Percentiles rank a stretch among this genome's conserved stretches.
These are phyloP conservation scores for Hoplias malabaricus DNA, from an alignment of 2,113 vertebrate species.

Conservation along the genomic window DNA sequence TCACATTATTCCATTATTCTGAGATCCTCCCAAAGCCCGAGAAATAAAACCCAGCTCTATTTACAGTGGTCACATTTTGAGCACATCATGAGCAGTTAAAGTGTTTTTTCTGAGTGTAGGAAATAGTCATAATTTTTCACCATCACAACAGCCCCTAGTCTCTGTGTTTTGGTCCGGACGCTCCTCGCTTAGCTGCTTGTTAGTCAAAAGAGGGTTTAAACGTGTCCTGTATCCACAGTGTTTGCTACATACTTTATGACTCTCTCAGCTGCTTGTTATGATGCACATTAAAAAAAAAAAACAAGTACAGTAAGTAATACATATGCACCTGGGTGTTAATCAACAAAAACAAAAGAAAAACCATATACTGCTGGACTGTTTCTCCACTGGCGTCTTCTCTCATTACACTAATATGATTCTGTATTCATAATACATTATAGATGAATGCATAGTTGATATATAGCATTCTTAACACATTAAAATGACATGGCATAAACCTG, in stretches of 20 bases:
- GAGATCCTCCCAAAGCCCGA: neutral
- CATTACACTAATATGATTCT: too few relatives aligned
- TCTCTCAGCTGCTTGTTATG: neutral
- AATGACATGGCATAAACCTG: too few relatives aligned
- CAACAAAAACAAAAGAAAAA: neutral
- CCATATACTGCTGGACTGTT: neutral
- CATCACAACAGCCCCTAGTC: too few relatives aligned
- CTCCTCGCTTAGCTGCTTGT: slow-evolving; percentile 73
- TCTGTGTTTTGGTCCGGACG: slow-evolving; percentile 44
- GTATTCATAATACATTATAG: too few relatives aligned
- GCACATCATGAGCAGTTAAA: too few relatives aligned
- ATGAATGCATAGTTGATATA: too few relatives aligned
- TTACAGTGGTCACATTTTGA: slow-evolving; percentile 30
- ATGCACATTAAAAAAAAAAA: neutral
- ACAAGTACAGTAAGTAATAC: too few relatives aligned
- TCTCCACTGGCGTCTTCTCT: neutral
- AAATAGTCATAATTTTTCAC: too few relatives aligned
- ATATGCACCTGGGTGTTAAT: neutral
- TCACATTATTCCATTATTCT: slow-evolving; percentile 18
- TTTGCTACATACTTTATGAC: slow-evolving; percentile 79
- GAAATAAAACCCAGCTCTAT: slow-evolving; percentile 12
- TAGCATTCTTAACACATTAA: too few relatives aligned
- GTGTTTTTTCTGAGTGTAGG: too few relatives aligned
- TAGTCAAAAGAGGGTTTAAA: slow-evolving; percentile 69
- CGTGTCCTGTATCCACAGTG: slow-evolving; percentile 80